A percentile compares a stretch with the other conserved stretches of the same genome.
Conservation (phyloP, 1,140 invertebrate species). For the Drosophila sp. region DNA sequence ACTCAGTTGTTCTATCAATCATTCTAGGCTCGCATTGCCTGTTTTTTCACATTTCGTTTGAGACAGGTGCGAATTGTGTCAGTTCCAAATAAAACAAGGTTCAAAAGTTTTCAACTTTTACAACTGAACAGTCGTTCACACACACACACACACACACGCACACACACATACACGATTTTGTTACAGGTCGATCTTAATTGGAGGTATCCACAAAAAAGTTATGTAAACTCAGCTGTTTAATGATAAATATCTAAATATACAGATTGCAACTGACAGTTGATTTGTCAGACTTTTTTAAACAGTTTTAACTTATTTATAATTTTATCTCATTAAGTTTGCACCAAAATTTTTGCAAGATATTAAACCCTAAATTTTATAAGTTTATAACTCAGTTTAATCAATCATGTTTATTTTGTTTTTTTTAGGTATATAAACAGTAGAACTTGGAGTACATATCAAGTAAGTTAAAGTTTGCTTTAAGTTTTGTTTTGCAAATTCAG, state of each 20-base stretch:
- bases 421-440: not conserved
- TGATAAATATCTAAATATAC: too few species aligned
- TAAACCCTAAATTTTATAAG: not conserved
- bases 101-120: slow-evolving; percentile 27
- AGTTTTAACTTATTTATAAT: too few species aligned
- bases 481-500: not conserved
- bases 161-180: slow-evolving; percentile 1
- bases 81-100: slow-evolving; percentile 49
- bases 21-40: slow-evolving; percentile 36
- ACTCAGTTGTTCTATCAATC: slow-evolving; percentile 60
- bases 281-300: too few species aligned
- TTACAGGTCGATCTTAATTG: slow-evolving; percentile 34
- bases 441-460: not conserved
- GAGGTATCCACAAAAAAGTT: too few species aligned
- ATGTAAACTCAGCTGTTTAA: too few species aligned
- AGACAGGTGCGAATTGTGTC: slow-evolving; percentile 66
- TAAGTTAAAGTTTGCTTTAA: not conserved
- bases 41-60: slow-evolving; percentile 34
- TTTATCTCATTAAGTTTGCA: too few species aligned
- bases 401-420: not conserved
- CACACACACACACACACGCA: slow-evolving; percentile 4
- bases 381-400: too few species aligned
- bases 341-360: not conserved
- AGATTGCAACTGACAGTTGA: too few species aligned
- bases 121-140: not conserved